Evolutionary conservation across 1,140 invertebrate species (phyloP).

Genomic region (Cydia amplana): DNA sequence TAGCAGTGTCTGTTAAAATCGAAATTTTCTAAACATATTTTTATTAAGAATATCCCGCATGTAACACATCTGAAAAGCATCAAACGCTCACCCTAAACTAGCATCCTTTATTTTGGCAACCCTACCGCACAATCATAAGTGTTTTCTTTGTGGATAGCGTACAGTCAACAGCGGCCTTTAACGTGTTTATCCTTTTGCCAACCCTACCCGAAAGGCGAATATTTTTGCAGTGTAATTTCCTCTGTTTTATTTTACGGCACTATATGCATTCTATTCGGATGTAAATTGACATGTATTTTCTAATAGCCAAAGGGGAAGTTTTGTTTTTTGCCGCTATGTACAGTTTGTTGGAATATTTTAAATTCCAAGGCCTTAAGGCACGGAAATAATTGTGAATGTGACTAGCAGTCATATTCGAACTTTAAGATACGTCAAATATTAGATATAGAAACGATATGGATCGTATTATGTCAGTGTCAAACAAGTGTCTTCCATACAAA

Average conservation of each 20-base stretch:
- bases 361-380: background rate
- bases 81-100: background rate
- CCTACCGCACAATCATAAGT: constrained; percentile 64
- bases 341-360: background rate
- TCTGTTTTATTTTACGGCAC: constrained; percentile 31
- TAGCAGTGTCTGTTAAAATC: background rate
- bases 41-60: too few relatives aligned
- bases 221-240: constrained; percentile 37
- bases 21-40: background rate
- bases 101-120: constrained; percentile 24
- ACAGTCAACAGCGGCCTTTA: constrained; percentile 65
- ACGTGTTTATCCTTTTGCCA: constrained; percentile 71
- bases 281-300: constrained; percentile 26
- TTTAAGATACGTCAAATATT: too few relatives aligned
- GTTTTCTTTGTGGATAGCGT: constrained; percentile 75
- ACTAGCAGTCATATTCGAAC: too few relatives aligned
- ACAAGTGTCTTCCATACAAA: too few relatives aligned
- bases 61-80: background rate
- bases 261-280: constrained; percentile 20
- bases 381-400: too few relatives aligned
- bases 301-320: constrained; percentile 21
- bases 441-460: too few relatives aligned
- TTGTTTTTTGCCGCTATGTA: background rate
- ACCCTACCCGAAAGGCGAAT: constrained; percentile 50
- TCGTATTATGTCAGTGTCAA: too few relatives aligned